Percentiles rank a stretch among this genome's conserved stretches.
These are phyloP conservation scores for Zaprionus lachaisei DNA, from an alignment of 1,140 invertebrate genomes.

Conservation along the genomic window DNA sequence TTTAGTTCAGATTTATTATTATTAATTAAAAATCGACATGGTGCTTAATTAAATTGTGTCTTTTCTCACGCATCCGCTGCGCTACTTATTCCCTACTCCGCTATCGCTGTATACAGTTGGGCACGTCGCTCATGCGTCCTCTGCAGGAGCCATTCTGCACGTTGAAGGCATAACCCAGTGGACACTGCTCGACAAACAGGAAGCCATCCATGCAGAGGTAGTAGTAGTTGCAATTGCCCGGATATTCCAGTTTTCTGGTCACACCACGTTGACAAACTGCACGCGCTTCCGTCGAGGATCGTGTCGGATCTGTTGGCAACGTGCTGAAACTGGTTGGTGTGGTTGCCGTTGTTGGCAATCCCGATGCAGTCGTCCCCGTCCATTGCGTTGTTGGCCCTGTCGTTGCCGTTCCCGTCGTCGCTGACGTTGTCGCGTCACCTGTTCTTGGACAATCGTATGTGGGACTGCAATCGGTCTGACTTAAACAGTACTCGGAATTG, in stretches of 20 bases:
- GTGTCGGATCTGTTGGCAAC: neutral
- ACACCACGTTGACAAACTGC: slow-evolving; percentile 51
- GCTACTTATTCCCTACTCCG: neutral
- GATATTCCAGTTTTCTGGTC: slow-evolving; percentile 60
- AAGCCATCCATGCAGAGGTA: slow-evolving; percentile 68
- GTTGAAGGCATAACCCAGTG: slow-evolving; percentile 59
- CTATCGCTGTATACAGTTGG: neutral
- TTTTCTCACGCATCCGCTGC: neutral
- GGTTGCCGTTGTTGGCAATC: neutral
- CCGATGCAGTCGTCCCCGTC: neutral
- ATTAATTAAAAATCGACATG: slow-evolving; percentile 51
- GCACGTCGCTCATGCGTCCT: slow-evolving; percentile 20
- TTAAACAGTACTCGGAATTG: slow-evolving; percentile 49
- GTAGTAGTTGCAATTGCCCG: slow-evolving; percentile 79
- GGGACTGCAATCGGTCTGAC: neutral
- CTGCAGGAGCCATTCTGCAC: slow-evolving; percentile 34
- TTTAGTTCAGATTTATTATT: slow-evolving; percentile 66
- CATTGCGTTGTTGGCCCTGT: too few relatives aligned
- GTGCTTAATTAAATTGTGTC: slow-evolving; percentile 60
- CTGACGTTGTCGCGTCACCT: neutral
- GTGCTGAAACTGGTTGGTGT: neutral
- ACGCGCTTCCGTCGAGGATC: slow-evolving; percentile 22
- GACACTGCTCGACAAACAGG: slow-evolving; percentile 73
- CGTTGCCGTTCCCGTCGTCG: neutral
- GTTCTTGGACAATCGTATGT: neutral